These are phyloP conservation scores for Lutjanus argentimaculatus DNA, from an alignment of 2,797 vertebrate species.

Conservation along the genomic window DNA sequence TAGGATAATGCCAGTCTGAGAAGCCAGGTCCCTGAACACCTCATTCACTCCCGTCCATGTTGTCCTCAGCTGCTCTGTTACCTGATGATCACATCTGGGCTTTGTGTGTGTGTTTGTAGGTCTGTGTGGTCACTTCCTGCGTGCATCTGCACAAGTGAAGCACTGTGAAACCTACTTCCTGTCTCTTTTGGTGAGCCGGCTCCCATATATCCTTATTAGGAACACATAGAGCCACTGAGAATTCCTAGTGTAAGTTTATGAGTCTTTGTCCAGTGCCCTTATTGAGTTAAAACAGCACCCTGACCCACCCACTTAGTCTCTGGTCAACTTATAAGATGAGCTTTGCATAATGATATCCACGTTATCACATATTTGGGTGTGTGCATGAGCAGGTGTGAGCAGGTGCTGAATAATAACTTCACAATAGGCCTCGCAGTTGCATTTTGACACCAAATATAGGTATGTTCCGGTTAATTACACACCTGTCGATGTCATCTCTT, in stretches of 20 bases:
- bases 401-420: not conserved
- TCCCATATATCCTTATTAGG: slow-evolving; percentile 84
- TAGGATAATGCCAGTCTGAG: slow-evolving; percentile 54
- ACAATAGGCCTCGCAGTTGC: not conserved
- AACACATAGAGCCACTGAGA: slow-evolving; percentile 68
- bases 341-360: not conserved
- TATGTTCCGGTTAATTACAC: slow-evolving; percentile 10
- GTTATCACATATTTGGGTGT: not conserved
- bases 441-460: not conserved
- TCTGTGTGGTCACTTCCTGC: slow-evolving; percentile 73
- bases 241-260: slow-evolving; percentile 73
- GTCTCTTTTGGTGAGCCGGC: slow-evolving; percentile 55
- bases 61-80: slow-evolving; percentile 45
- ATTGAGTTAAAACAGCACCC: slow-evolving; percentile 69
- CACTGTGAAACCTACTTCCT: slow-evolving; percentile 69
- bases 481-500: slow-evolving; percentile 12
- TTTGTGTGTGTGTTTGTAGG: slow-evolving; percentile 24
- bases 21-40: slow-evolving; percentile 63
- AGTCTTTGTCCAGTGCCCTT: slow-evolving; percentile 71
- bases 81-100: not conserved
- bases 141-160: slow-evolving; percentile 54
- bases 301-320: slow-evolving; percentile 53
- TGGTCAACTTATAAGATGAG: slow-evolving; percentile 26
- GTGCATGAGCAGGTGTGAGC: not conserved
- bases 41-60: slow-evolving; percentile 33